These are phyloP conservation scores for Agonopterix subpropinquella DNA, from an alignment of 2,888 invertebrate genomes.

Conservation along the genomic window DNA sequence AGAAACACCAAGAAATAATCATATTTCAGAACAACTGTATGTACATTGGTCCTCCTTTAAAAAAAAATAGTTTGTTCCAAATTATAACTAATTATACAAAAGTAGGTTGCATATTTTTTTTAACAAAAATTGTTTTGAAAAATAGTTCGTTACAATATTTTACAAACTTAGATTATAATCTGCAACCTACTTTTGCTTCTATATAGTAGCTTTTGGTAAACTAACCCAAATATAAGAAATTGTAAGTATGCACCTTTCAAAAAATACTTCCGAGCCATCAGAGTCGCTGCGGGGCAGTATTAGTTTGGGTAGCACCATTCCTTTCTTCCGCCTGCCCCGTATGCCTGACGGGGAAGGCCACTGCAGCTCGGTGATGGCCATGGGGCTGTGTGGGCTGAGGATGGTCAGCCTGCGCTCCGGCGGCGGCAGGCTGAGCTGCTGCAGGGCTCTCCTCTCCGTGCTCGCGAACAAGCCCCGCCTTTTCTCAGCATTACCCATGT, in stretches of 20 bases:
- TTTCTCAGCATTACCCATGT: constrained; percentile 78
- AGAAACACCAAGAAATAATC: too few species aligned
- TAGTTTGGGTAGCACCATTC: constrained; percentile 83
- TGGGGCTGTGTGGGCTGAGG: constrained; percentile 86
- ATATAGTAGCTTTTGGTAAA: neutral
- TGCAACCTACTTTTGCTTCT: neutral
- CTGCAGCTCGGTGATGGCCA: constrained; percentile 80
- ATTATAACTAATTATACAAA: too few species aligned
- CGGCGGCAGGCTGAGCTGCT: constrained; percentile 82
- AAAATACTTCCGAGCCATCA: constrained; percentile 80
- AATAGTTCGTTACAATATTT: neutral
- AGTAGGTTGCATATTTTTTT: too few species aligned
- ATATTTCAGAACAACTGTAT: too few species aligned
- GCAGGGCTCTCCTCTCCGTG: constrained; percentile 77
- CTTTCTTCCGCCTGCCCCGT: constrained; percentile 80
- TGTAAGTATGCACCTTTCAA: constrained; percentile 68
- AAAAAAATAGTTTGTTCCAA: too few species aligned
- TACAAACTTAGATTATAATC: neutral
- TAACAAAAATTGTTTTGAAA: neutral
- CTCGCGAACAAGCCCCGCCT: constrained; percentile 81
- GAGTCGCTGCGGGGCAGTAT: constrained; percentile 85
- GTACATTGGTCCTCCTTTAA: too few species aligned
- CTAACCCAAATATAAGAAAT: neutral
- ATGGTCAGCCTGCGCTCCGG: constrained; percentile 83
- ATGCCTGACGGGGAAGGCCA: constrained; percentile 76